These are phyloP conservation scores for Rambutsinella grinnellia DNA, from an alignment of 2,888 invertebrate genomes.

Conservation along the genomic window DNA sequence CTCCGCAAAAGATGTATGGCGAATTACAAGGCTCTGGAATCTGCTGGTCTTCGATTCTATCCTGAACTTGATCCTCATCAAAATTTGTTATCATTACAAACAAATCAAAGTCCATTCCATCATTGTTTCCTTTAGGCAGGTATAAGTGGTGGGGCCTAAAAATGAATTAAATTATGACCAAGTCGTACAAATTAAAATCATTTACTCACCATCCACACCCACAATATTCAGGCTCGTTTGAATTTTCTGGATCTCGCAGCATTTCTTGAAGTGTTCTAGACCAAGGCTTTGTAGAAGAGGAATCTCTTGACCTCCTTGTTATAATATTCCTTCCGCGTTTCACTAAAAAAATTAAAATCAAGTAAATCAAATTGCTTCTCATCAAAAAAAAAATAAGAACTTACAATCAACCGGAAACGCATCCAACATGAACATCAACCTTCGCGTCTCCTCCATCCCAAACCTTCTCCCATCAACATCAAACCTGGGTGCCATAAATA, in stretches of 20 bases:
- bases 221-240: slow-evolving; percentile 29
- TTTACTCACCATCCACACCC: slow-evolving; percentile 80
- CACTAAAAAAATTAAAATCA: neutral
- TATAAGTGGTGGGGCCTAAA: slow-evolving; percentile 69
- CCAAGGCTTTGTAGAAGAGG: slow-evolving; percentile 40
- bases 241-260: neutral
- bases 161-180: neutral
- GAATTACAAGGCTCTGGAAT: slow-evolving; percentile 35
- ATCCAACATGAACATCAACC: slow-evolving; percentile 53
- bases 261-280: slow-evolving; percentile 8
- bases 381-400: slow-evolving; percentile 4
- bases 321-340: slow-evolving; percentile 39
- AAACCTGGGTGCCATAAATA: slow-evolving; percentile 49
- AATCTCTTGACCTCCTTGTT: slow-evolving; percentile 11
- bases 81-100: slow-evolving; percentile 60
- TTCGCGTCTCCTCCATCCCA: slow-evolving; percentile 31
- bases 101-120: slow-evolving; percentile 70
- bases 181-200: slow-evolving; percentile 67
- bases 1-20: slow-evolving; percentile 46
- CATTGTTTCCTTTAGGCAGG: slow-evolving; percentile 80
- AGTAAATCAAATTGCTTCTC: neutral
- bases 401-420: slow-evolving; percentile 46
- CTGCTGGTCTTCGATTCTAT: slow-evolving; percentile 16
- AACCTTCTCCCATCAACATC: slow-evolving; percentile 40
- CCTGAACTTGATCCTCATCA: slow-evolving; percentile 47